Base-by-base conservation (phyloP, 2,888 invertebrate species). In the Philereme transversata region DNA sequence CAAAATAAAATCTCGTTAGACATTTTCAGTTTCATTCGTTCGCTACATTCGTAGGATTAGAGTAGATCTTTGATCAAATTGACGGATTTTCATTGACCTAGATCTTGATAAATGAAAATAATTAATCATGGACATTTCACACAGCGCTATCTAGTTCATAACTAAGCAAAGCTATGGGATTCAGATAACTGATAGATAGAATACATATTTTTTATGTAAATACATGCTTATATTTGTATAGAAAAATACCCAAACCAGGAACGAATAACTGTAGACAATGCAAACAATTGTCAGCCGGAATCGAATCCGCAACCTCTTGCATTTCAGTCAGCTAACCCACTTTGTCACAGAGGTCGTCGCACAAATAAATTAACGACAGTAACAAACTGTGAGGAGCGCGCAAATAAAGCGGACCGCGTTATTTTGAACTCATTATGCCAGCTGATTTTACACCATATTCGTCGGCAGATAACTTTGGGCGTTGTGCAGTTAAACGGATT, bases 401-500 rank as follows among this genome's bases (percentile, higher is more conserved):
- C 71, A 77, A 80, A 83, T 76, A 82, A 75, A 69, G 67, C 58
- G 62, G 62, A 75, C 62, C 73, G 72, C 75, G 78, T 82, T 83
- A 84, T 87, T 86, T 82, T 75, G 81, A 74, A 81, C 81, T 87
- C 85, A 88, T 87, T 87, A 84, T 81, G 78, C 78, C 57, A 75
- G 76, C 79, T 83, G 83, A 84, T 85, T 84, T 84, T 83, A 82
- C 81, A 82, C 81, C 81, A 83, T 81, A 80, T 79, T 74, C 79
- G 73, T 70, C 71, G 73, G 71, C 77, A 81, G 82, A 85, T 84
- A 87, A 84, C 83, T 84, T 83, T 77, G 77, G 77, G 78, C 76
- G 82, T 81, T 83, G 82, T 83, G 78, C 83, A 80, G 83, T 86
- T 86, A 87, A 88, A 83, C 81, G 86, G 87, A 88, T 88, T 88